Evolutionary conservation across 1,140 invertebrate genomes (phyloP).

Genomic region (Panulirus ornatus): DNA sequence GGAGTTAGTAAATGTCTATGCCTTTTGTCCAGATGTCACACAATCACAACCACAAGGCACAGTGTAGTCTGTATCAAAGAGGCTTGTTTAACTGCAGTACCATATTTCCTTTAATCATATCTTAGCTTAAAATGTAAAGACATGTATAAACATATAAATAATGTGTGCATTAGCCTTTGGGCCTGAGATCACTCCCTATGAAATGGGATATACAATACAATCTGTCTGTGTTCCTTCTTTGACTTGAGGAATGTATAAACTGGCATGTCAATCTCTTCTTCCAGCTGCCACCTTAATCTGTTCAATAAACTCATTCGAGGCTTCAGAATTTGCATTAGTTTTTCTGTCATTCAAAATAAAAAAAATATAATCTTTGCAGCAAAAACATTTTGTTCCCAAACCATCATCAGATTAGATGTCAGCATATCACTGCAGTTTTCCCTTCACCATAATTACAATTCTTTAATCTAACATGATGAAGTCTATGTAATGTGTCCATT

Average conservation of each 20-base stretch:
- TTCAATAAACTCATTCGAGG: neutral
- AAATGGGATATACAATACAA: neutral
- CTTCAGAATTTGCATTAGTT: neutral
- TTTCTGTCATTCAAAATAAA: neutral
- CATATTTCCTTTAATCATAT: neutral
- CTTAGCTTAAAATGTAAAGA: too few relatives aligned
- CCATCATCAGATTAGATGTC: neutral
- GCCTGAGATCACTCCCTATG: neutral
- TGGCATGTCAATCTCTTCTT: neutral
- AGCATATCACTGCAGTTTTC: neutral
- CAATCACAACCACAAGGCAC: neutral
- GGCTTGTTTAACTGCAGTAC: too few relatives aligned
- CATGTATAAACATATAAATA: neutral
- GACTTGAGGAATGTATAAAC: neutral
- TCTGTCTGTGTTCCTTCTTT: neutral
- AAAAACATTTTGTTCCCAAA: neutral
- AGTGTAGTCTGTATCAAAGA: too few relatives aligned
- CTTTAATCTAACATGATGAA: neutral
- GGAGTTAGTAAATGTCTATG: too few relatives aligned
- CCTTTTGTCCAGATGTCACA: neutral
- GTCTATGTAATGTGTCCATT: neutral
- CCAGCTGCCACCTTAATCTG: neutral
- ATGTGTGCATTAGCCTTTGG: neutral
- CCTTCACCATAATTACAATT: neutral
- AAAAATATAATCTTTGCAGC: neutral